Evolutionary conservation across 2,113 vertebrate species (phyloP).

Genomic region (Tachysurus fulvidraco): DNA sequence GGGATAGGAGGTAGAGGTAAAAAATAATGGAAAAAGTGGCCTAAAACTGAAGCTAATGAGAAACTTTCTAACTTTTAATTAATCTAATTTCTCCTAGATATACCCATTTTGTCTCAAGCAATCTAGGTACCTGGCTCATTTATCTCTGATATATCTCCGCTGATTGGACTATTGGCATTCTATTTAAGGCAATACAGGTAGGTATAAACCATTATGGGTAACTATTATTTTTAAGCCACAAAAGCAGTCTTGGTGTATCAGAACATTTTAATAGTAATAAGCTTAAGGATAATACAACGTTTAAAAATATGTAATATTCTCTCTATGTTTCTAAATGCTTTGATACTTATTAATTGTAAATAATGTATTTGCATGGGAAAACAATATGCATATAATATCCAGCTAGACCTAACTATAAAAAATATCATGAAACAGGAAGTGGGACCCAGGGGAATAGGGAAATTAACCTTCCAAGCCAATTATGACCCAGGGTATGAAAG

Average conservation of each 20-base stretch:
- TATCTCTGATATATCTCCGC: background rate
- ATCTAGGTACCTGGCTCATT: background rate
- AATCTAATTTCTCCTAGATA: background rate
- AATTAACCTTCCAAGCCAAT: background rate
- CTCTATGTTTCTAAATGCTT: background rate
- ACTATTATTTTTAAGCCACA: background rate
- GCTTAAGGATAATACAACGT: background rate
- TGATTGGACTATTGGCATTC: background rate
- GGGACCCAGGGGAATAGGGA: background rate
- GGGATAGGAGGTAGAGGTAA: too few species aligned
- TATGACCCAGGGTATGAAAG: background rate
- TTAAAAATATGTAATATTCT: background rate
- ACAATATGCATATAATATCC: background rate
- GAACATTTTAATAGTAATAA: too few species aligned
- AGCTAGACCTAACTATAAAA: background rate
- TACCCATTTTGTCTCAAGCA: background rate
- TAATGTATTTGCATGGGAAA: background rate
- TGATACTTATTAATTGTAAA: too few species aligned
- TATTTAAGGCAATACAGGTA: background rate
- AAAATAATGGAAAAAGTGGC: too few species aligned
- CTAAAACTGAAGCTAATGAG: too few species aligned
- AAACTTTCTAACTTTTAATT: too few species aligned
- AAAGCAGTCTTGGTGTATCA: background rate
- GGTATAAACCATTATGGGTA: background rate
- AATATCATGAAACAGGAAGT: background rate